Evolutionary conservation across 2,888 invertebrate species (phyloP).

Genomic region (Ichneumoninae sp.): DNA sequence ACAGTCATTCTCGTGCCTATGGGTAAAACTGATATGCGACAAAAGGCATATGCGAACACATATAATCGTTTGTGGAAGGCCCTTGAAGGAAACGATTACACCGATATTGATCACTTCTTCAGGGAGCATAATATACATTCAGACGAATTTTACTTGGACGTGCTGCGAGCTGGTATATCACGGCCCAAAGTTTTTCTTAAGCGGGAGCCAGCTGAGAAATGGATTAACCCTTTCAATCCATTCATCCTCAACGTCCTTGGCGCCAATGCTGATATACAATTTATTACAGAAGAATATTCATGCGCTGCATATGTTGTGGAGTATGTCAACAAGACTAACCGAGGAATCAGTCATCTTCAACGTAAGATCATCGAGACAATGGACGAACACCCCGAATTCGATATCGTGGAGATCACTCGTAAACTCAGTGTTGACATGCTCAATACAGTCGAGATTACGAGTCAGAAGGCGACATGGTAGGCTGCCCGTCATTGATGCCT

Average conservation of each 20-base stretch:
- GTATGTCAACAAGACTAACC: constrained; percentile 67
- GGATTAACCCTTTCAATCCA: constrained; percentile 64
- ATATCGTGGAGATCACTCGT: constrained; percentile 72
- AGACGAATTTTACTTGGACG: constrained; percentile 63
- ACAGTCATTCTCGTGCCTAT: constrained; percentile 72
- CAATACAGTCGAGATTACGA: constrained; percentile 70
- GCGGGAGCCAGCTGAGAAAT: constrained; percentile 52
- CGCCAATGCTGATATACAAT: constrained; percentile 70
- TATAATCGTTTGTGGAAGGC: constrained; percentile 41
- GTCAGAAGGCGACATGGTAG: constrained; percentile 84
- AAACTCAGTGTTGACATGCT: constrained; percentile 72
- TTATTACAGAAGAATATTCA: constrained; percentile 67
- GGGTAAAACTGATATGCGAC: constrained; percentile 50
- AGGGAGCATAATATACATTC: constrained; percentile 18
- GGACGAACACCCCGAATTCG: constrained; percentile 77
- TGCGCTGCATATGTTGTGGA: constrained; percentile 65
- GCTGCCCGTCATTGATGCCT: too few relatives aligned
- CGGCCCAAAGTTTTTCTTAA: constrained; percentile 59
- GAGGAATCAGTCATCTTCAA: constrained; percentile 66
- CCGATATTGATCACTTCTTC: constrained; percentile 28
- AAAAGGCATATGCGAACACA: constrained; percentile 20
- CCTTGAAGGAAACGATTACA: constrained; percentile 41
- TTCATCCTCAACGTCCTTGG: constrained; percentile 56
- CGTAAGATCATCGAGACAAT: constrained; percentile 56
- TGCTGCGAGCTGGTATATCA: constrained; percentile 65